Conservation (phyloP, 2,888 invertebrate species). For the Spilarctia lutea region DNA sequence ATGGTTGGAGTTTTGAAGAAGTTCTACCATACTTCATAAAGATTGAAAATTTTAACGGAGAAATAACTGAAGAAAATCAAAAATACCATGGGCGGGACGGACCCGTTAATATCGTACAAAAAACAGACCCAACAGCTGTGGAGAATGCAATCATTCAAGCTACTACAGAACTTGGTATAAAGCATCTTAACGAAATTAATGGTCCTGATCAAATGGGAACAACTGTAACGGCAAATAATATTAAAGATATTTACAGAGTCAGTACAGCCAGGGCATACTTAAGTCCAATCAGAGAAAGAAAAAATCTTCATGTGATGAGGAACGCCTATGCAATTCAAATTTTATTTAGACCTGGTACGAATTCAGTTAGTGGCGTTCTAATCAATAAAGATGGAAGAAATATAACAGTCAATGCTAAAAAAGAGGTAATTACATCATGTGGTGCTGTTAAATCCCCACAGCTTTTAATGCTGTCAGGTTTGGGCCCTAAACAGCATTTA, state of each 20-base stretch:
- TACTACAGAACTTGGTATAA: constrained; percentile 76
- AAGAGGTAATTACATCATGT: constrained; percentile 70
- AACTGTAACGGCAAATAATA: constrained; percentile 74
- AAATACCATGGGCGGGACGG: constrained; percentile 73
- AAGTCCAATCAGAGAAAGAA: constrained; percentile 65
- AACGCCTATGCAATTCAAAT: constrained; percentile 84
- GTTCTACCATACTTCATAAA: constrained; percentile 62
- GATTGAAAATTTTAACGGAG: constrained; percentile 48
- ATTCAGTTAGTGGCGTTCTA: constrained; percentile 75
- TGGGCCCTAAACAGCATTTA: constrained; percentile 58
- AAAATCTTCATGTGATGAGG: constrained; percentile 80
- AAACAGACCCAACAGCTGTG: constrained; percentile 42
- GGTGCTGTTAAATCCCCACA: constrained; percentile 63
- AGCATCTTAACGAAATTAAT: constrained; percentile 69
- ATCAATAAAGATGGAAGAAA: constrained; percentile 65
- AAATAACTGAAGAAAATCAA: constrained; percentile 46
- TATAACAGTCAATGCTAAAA: constrained; percentile 35
- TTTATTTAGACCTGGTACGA: constrained; percentile 81
- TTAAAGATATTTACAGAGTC: constrained; percentile 77
- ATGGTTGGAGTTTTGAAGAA: constrained; percentile 55
- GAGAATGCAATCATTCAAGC: constrained; percentile 70
- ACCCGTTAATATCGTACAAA: constrained; percentile 67
- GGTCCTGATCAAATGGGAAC: constrained; percentile 81
- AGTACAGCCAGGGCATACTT: constrained; percentile 86
- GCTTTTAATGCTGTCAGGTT: constrained; percentile 55